Evolutionary conservation across 2,113 vertebrate species (phyloP), one percentile per base, ranked within the genome.

Genomic region (Alethe diademata): DNA sequence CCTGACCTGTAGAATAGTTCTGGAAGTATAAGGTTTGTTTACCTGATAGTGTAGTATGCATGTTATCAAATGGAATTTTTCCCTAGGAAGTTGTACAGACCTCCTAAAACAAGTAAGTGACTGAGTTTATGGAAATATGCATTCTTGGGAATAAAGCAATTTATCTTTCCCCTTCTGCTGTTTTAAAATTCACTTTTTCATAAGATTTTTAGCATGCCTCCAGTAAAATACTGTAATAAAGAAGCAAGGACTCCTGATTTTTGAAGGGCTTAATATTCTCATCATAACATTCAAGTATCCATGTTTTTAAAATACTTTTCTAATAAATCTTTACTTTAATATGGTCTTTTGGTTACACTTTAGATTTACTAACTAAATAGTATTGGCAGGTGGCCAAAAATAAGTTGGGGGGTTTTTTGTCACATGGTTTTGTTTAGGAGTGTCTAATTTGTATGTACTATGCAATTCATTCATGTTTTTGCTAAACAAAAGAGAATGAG

Each of bases 371-470:
- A 56, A 28, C 25, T 67, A 24, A 18, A 6, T 25, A 50, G 5
- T 33, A 17, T 72, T 71, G 40, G 18, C 38, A 84, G 16, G 35
- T 40, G 5, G 15, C 61, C 61, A 78, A 51, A 65, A 84, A 15
- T 9, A 4, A 40, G 48, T 1, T 0, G 1, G 0, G 2, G 17
- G 10, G 51, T 75, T 57, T 29, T 69, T 78, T 35, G 25, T 45
- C 8, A 26, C 9, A 9, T 57, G 29, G 25, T 60, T 83, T 88
- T 95, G 35, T 66, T 90, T 67, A 35, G 19, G 24, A 48, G 8
- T 31, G 11, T 56, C 40, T 66, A 24, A 70, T 82, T 45, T 72
- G 36, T 67, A 45, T 53, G 12, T 40, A 8, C 15, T 86, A 5
- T 71, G 29, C 42, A 38, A 31, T 50, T 12, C 8, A 45, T 45